A percentile compares a stretch with the other conserved stretches of the same genome.
Conservation (phyloP, 2,113 vertebrate genomes). For the Ciconia stormi region DNA sequence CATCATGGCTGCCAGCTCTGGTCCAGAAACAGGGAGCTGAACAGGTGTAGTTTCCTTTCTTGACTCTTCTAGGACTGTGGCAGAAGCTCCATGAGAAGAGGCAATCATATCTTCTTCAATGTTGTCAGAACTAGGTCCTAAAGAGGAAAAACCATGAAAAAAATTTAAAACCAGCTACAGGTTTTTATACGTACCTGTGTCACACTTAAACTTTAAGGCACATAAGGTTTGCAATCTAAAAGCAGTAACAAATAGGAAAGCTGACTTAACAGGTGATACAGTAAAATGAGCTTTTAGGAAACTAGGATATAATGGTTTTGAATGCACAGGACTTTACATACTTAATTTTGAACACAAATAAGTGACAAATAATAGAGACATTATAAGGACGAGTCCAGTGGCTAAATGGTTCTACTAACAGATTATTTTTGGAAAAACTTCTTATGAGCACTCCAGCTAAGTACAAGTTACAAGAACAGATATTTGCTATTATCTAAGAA, state of each 20-base stretch:
- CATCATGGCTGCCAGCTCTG: constrained; percentile 97
- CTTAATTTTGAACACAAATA: not conserved
- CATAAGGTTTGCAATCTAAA: not conserved
- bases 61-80: constrained; percentile 94
- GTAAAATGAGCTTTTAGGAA: not conserved
- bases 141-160: not conserved
- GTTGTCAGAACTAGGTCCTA: constrained; percentile 91
- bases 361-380: not conserved
- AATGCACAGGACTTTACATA: not conserved
- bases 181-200: not conserved
- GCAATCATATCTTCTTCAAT: constrained; percentile 85
- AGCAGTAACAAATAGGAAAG: not conserved
- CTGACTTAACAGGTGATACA: not conserved
- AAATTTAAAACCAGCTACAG: not conserved
- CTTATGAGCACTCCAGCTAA: not conserved
- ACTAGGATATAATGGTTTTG: not conserved
- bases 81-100: constrained; percentile 85
- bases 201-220: not conserved
- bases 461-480: not conserved
- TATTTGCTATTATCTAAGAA: not conserved
- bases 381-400: not conserved
- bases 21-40: constrained; percentile 91
- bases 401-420: not conserved
- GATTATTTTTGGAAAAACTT: not conserved
- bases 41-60: constrained; percentile 87